phyloP scores from a whole-genome alignment of 35 echinoderm and acorn worm genomes.

The Anneissia japonica region DNA sequence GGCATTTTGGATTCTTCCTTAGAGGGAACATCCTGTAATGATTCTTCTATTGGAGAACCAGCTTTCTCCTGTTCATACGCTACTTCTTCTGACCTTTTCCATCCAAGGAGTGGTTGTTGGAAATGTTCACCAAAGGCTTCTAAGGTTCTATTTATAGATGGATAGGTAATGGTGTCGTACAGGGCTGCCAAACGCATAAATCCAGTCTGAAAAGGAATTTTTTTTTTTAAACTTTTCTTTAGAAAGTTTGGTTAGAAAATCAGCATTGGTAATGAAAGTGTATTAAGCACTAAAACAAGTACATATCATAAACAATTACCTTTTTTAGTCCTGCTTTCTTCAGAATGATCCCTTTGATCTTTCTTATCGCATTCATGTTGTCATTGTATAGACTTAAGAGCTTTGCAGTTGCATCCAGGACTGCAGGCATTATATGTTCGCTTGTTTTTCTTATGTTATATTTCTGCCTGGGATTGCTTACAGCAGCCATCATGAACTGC shows the following conservation, averaged over 20 bases:
- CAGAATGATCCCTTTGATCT: neutral
- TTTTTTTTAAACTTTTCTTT: too few species aligned
- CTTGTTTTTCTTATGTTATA: too few species aligned
- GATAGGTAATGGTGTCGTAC: neutral
- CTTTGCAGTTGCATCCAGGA: neutral
- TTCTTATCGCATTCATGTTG: neutral
- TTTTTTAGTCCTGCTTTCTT: neutral
- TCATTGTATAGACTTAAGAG: neutral
- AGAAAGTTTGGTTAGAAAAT: too few species aligned
- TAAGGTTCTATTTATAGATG: neutral
- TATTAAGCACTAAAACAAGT: too few species aligned
- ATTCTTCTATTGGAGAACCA: neutral
- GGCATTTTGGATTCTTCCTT: neutral
- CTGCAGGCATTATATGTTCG: too few species aligned
- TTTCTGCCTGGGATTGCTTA: too few species aligned
- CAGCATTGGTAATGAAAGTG: too few species aligned
- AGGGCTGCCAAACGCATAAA: neutral
- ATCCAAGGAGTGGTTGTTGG: neutral
- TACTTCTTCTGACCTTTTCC: neutral
- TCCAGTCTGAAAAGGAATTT: neutral
- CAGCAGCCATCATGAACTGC: too few species aligned
- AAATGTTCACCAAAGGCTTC: neutral
- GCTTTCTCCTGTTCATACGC: neutral
- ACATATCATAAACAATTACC: too few species aligned
- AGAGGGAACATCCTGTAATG: neutral